phyloP scores from a whole-genome alignment of 2,113 vertebrate species.

The Atractosteus spatula region DNA sequence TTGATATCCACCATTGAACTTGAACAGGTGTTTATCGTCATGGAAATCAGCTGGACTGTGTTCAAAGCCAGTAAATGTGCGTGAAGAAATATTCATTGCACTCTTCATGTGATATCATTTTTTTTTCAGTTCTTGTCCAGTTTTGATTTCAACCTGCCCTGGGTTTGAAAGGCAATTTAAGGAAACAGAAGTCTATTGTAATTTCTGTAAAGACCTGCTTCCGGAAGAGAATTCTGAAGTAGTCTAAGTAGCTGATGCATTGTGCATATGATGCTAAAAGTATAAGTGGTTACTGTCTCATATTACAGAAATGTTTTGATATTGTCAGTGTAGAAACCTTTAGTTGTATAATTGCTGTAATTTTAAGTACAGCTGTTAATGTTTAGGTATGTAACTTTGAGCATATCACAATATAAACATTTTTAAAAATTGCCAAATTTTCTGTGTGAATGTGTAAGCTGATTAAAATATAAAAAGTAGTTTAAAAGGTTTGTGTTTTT shows the following conservation, averaged over 20 bases:
- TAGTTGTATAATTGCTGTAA: conserved; percentile 63
- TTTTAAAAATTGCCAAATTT: conserved; percentile 75
- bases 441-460: conserved; percentile 62
- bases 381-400: conserved; percentile 77
- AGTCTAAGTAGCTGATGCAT: conserved; percentile 65
- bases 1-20: too few relatives aligned
- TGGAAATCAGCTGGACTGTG: conserved; percentile 14
- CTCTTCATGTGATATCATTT: neutral
- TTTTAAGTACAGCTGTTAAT: conserved; percentile 62
- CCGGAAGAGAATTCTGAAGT: conserved; percentile 27
- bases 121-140: conserved; percentile 1
- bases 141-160: neutral
- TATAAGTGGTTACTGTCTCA: conserved; percentile 50
- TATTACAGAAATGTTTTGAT: conserved; percentile 26
- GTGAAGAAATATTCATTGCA: neutral
- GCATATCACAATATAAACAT: conserved; percentile 57
- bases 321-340: conserved; percentile 58
- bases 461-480: conserved; percentile 37
- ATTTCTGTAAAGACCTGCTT: conserved; percentile 6
- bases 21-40: neutral
- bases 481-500: conserved; percentile 67
- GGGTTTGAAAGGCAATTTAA: neutral
- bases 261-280: conserved; percentile 75
- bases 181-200: neutral
- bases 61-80: conserved; percentile 11